phyloP scores from a whole-genome alignment of 2,113 vertebrate species.

The Ornithorhynchus anatinus region DNA sequence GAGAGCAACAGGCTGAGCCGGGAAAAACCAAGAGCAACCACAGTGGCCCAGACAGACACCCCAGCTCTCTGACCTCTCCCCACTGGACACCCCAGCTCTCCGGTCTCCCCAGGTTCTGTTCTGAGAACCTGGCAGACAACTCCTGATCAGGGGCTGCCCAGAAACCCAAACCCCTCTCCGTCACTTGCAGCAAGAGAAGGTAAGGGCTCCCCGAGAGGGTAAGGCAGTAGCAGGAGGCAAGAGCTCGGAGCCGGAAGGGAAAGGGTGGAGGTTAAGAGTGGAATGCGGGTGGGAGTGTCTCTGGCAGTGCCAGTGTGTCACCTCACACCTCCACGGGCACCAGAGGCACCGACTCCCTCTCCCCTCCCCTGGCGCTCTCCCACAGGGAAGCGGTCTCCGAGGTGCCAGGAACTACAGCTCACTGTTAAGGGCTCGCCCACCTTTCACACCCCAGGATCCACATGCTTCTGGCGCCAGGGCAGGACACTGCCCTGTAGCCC shows the following conservation, averaged over 20 bases:
- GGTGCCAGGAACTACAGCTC: too few species aligned
- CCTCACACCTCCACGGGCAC: too few species aligned
- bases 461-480: not conserved
- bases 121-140: too few species aligned
- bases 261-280: not conserved
- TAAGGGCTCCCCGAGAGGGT: not conserved
- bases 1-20: constrained; percentile 23
- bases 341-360: not conserved
- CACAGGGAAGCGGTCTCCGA: not conserved
- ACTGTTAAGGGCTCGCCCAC: too few species aligned
- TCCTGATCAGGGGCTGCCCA: too few species aligned
- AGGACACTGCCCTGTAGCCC: not conserved
- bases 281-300: not conserved
- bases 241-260: not conserved
- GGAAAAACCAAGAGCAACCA: not conserved
- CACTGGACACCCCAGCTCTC: too few species aligned
- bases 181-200: not conserved
- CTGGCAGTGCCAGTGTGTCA: too few species aligned
- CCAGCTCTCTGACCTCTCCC: too few species aligned
- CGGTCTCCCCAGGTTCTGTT: too few species aligned
- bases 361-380: not conserved
- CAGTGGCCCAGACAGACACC: not conserved
- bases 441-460: too few species aligned
- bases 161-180: too few species aligned
- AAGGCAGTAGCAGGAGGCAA: not conserved